phyloP scores from a whole-genome alignment of 2,113 vertebrate species.

The Oryzias celebensis region DNA sequence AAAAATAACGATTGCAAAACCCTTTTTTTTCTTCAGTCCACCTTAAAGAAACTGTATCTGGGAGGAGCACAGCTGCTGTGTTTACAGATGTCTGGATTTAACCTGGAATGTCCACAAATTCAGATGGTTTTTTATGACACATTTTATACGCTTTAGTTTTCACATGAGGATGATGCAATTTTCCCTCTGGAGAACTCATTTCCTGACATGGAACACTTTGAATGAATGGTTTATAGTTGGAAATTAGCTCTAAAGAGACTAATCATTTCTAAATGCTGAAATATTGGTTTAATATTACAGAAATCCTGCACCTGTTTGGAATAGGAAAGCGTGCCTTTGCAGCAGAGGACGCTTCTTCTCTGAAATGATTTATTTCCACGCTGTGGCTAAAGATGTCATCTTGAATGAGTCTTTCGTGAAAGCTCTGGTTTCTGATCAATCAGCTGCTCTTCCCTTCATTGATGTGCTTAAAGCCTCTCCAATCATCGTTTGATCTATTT shows the following conservation, averaged over 20 bases:
- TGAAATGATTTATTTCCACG: constrained; percentile 7
- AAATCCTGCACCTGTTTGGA: neutral
- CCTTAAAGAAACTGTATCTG: constrained; percentile 4
- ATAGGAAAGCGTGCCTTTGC: neutral
- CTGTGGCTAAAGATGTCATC: constrained; percentile 1
- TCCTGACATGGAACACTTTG: too few relatives aligned
- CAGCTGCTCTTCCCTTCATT: constrained; percentile 13
- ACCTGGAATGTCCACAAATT: neutral
- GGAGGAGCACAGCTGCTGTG: constrained; percentile 17
- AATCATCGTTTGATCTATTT: too few relatives aligned
- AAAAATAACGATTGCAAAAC: too few relatives aligned
- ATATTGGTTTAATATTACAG: too few relatives aligned
- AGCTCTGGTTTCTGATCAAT: neutral
- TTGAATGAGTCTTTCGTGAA: constrained; percentile 21
- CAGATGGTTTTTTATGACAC: neutral
- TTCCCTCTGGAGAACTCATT: too few relatives aligned
- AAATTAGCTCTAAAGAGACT: too few relatives aligned
- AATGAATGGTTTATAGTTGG: too few relatives aligned
- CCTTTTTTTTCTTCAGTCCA: neutral
- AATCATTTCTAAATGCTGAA: too few relatives aligned
- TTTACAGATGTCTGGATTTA: constrained; percentile 8
- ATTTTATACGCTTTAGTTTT: too few relatives aligned
- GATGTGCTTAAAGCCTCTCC: constrained; percentile 6
- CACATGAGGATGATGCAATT: too few relatives aligned
- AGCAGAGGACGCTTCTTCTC: neutral